Evolutionary conservation across 2,113 vertebrate species (phyloP).

Genomic region (Rhagologus leucostigma): DNA sequence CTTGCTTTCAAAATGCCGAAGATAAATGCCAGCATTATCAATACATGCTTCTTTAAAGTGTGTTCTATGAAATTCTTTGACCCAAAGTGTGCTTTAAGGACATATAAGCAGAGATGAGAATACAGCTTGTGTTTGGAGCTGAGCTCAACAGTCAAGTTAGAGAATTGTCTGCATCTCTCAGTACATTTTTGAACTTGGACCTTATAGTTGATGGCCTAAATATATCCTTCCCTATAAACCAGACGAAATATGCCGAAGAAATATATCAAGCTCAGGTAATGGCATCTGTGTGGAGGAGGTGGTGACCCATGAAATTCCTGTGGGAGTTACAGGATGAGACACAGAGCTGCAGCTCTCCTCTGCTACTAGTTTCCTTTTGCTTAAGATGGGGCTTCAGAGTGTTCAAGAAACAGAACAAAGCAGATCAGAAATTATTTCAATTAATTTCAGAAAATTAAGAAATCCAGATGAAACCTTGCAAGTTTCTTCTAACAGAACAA

Average conservation of each 20-base stretch:
- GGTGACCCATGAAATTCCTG: rapidly evolving
- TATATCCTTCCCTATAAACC: background rate
- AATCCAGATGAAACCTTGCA: background rate
- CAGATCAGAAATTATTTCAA: background rate
- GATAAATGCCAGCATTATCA: background rate
- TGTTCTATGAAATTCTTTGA: background rate
- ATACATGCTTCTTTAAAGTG: background rate
- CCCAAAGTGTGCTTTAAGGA: background rate
- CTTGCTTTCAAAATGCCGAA: background rate
- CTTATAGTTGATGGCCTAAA: background rate
- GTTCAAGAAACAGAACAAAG: background rate
- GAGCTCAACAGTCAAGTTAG: background rate
- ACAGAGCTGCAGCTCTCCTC: background rate
- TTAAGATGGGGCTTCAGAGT: background rate
- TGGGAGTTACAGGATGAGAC: background rate
- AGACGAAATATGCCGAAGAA: background rate
- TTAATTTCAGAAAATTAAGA: background rate
- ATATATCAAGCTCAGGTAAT: background rate
- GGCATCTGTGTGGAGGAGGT: background rate
- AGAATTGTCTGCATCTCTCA: rapidly evolving
- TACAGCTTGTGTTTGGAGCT: background rate
- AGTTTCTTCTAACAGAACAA: background rate
- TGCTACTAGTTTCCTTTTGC: background rate
- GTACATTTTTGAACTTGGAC: background rate
- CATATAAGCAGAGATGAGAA: background rate